Conservation (phyloP, 2,888 invertebrate species). For the Dinocampus coccinellae region DNA sequence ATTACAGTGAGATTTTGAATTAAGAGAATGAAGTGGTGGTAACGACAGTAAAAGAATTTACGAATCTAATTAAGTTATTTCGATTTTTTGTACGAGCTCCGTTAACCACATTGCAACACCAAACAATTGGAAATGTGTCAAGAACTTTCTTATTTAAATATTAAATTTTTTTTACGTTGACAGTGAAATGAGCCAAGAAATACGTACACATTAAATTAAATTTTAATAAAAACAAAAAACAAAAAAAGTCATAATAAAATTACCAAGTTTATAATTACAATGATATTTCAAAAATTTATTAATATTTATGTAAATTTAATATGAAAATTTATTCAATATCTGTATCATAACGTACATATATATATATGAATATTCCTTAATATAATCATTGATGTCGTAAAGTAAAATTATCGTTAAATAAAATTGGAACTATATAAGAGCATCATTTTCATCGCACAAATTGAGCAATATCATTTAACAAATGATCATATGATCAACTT, state of each 20-base stretch:
- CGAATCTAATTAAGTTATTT: constrained; percentile 44
- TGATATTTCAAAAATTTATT: no score
- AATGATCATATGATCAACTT: not conserved
- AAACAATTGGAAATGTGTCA: constrained; percentile 33
- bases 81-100: constrained; percentile 27
- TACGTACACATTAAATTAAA: no score
- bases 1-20: not conserved
- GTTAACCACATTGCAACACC: constrained; percentile 6
- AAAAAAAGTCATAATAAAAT: no score
- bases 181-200: not conserved
- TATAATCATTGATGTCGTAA: constrained; percentile 40
- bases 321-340: no score
- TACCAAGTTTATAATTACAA: not conserved
- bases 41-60: constrained; percentile 27
- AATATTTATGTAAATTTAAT: no score
- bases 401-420: constrained; percentile 38
- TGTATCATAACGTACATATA: no score
- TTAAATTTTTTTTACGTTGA: not conserved
- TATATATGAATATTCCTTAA: no score
- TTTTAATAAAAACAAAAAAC: no score
- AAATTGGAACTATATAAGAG: constrained; percentile 30
- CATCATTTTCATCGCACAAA: constrained; percentile 19
- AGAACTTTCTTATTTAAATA: constrained; percentile 27
- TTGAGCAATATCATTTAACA: constrained; percentile 26
- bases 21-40: not conserved